These are phyloP conservation scores for Phania funesta DNA, from an alignment of 2,888 invertebrate genomes.

Conservation along the genomic window DNA sequence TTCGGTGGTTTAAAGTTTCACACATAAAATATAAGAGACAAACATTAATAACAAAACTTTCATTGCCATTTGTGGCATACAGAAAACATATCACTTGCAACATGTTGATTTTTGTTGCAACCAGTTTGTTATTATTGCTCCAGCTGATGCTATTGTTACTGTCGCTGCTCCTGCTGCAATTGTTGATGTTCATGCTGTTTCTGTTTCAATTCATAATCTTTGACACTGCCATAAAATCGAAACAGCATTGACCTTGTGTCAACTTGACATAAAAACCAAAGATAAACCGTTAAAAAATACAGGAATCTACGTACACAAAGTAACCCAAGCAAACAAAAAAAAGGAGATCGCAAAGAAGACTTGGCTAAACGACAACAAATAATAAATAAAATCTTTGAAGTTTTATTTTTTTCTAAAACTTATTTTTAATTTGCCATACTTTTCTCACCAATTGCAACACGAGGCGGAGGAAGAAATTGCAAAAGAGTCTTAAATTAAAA, in stretches of 20 bases:
- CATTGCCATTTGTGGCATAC: conserved; percentile 50
- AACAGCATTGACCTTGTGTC: conserved; percentile 66
- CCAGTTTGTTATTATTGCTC: background rate
- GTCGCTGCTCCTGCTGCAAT: background rate
- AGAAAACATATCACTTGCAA: conserved; percentile 46
- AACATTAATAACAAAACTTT: conserved; percentile 53
- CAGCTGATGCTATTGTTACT: background rate
- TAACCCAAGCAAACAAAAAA: background rate
- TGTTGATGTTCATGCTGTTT: background rate
- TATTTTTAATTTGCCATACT: conserved; percentile 47
- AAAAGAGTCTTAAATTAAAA: conserved; percentile 51
- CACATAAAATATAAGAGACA: conserved; percentile 25
- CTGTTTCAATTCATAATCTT: conserved; percentile 56
- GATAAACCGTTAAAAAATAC: conserved; percentile 45
- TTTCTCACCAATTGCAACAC: conserved; percentile 45
- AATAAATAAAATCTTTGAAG: background rate
- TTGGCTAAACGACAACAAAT: too few species aligned
- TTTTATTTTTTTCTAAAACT: background rate
- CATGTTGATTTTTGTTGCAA: conserved; percentile 44
- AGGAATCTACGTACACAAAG: background rate
- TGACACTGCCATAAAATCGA: conserved; percentile 58
- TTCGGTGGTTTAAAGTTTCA: conserved; percentile 36
- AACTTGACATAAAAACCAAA: conserved; percentile 51
- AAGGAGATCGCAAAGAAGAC: too few species aligned
- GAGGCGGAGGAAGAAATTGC: conserved; percentile 15